Base-by-base conservation (phyloP, 1,140 invertebrate species). In the Ceratosolen fusciceps region DNA sequence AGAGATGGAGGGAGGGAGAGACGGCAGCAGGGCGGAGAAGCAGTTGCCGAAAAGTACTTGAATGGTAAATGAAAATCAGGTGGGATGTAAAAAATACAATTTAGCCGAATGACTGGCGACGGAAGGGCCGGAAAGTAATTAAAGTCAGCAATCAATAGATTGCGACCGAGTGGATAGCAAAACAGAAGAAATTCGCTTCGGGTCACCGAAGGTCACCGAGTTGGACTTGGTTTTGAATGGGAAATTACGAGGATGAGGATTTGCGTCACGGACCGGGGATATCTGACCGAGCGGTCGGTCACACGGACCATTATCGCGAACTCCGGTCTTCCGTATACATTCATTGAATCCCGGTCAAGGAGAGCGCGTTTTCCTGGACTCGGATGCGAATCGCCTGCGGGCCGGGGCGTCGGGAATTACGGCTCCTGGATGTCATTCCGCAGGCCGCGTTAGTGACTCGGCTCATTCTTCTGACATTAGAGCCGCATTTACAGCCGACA, bases 391-490 rank as follows among this genome's bases (percentile, higher is more conserved):
- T 78, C 72, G 72, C 37, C 68, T 19, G 19, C 12, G 26, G 62
- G 62, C 29, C 39, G 54, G 34, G 49, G 60, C 58, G n/a, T 39
- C 29, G 77, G 80, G 58, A 77, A 80, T 83, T 80, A 74, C 62
- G 77, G 47, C 54, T 80, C 79, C 71, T 78, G 77, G 67, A 77
- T 77, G 81, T 82, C 81, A 83, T 82, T 75, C 73, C 56, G 49
- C 74, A 73, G 77, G 81, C 81, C 79, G 56, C 73, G 80, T 83
- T 82, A 81, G 67, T 19, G 49, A 29, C 74, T 70, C 26, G 16
- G 29, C 58, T 47, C n/a, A n/a, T n/a, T n/a, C n/a, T n/a, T n/a
- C n/a, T n/a, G n/a, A n/a, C n/a, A n/a, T n/a, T n/a, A n/a, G n/a
- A n/a, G n/a, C n/a, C n/a, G n/a, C n/a, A n/a, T n/a, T n/a, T n/a